phyloP scores from a whole-genome alignment of 1,140 invertebrate genomes.

The Cydia fagiglandana region DNA sequence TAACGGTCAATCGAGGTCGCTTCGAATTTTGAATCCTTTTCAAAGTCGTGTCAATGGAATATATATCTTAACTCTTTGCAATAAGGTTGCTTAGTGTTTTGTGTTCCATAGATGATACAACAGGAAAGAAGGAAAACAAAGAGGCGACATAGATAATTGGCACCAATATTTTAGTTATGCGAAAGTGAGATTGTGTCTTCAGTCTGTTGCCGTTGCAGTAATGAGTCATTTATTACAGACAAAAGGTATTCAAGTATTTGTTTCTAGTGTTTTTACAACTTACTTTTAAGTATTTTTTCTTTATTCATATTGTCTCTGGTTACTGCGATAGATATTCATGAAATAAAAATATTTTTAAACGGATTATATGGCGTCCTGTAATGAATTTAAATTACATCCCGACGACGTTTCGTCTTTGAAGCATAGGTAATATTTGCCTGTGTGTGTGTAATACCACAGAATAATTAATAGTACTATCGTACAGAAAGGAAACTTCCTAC shows the following conservation, averaged over 20 bases:
- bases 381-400: too few relatives aligned
- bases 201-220: background rate
- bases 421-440: too few relatives aligned
- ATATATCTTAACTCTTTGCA: background rate
- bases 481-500: too few relatives aligned
- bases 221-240: background rate
- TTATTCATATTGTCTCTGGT: too few relatives aligned
- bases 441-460: too few relatives aligned
- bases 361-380: too few relatives aligned
- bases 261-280: too few relatives aligned
- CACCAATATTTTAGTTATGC: slow-evolving; percentile 18
- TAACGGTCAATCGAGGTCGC: slow-evolving; percentile 22
- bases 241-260: background rate
- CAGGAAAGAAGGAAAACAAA: background rate
- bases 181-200: slow-evolving; percentile 7
- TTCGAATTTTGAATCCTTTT: slow-evolving; percentile 15
- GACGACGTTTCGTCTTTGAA: too few relatives aligned
- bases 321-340: too few relatives aligned
- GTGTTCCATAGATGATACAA: background rate
- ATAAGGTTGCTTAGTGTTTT: background rate
- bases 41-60: background rate
- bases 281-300: too few relatives aligned
- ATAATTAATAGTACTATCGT: too few relatives aligned
- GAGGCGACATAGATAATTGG: slow-evolving; percentile 17
- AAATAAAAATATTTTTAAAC: too few relatives aligned